phyloP scores from a whole-genome alignment of 53 echinoderm and acorn worm species.

The Hippasteria phrygiana region DNA sequence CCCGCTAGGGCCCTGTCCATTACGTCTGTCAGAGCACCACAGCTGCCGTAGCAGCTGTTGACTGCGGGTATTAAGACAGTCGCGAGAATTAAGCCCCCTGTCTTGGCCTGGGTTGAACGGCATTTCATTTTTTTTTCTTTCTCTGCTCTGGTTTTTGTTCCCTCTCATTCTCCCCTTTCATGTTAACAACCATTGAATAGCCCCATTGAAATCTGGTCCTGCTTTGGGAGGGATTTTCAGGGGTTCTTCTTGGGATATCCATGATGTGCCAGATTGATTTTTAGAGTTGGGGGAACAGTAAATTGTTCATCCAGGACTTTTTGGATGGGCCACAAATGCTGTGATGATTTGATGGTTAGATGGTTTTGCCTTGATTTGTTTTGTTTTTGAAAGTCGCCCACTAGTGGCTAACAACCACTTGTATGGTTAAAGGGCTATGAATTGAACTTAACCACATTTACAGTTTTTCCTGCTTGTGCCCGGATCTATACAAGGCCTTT shows the following conservation, averaged over 20 bases:
- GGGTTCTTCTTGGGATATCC: constrained; percentile 42
- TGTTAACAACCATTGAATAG: constrained; percentile 37
- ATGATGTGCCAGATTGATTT: not conserved
- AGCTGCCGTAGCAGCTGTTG: constrained; percentile 63
- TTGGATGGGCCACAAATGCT: too few species aligned
- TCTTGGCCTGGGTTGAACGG: constrained; percentile 56
- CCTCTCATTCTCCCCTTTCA: not conserved
- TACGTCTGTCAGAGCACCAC: constrained; percentile 55
- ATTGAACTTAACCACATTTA: too few species aligned
- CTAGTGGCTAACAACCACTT: too few species aligned
- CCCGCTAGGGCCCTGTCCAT: constrained; percentile 34
- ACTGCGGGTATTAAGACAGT: constrained; percentile 58
- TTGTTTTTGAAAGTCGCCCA: too few species aligned
- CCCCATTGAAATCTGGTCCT: constrained; percentile 39
- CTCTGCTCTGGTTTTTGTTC: not conserved
- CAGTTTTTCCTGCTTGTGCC: too few species aligned
- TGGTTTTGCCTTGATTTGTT: too few species aligned
- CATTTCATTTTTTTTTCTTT: not conserved
- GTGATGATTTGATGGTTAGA: too few species aligned
- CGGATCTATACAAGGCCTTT: too few species aligned
- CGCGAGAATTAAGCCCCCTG: constrained; percentile 64
- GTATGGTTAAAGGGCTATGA: too few species aligned
- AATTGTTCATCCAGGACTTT: too few species aligned
- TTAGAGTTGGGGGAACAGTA: too few species aligned
- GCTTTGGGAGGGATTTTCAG: constrained; percentile 1